phyloP scores from a whole-genome alignment of 1,140 invertebrate genomes.

The Aphidius ervi region DNA sequence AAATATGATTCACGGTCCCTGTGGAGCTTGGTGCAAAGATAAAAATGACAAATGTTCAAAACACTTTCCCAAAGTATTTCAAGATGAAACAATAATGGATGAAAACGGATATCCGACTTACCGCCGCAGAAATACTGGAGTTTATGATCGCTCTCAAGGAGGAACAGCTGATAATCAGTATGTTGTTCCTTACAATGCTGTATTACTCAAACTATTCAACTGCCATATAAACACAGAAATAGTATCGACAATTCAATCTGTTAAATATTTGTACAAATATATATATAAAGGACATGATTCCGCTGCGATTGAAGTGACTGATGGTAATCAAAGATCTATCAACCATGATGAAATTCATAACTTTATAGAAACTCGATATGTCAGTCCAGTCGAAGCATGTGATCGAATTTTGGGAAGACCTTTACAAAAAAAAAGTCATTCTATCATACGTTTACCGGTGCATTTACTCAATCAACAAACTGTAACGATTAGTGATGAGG shows the following conservation, averaged over 20 bases:
- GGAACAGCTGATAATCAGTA: constrained; percentile 15
- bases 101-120: constrained; percentile 22
- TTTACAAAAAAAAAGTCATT: constrained; percentile 1
- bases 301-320: constrained; percentile 1
- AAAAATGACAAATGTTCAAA: constrained; percentile 39
- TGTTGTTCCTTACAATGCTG: constrained; percentile 20
- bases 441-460: too few relatives aligned
- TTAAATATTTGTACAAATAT: constrained; percentile 23
- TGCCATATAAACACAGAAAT: constrained; percentile 21
- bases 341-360: constrained; percentile 20
- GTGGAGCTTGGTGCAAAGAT: constrained; percentile 39
- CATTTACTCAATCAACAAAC: constrained; percentile 1
- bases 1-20: constrained; percentile 44
- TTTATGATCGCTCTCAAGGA: background rate
- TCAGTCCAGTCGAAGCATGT: background rate
- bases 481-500: background rate
- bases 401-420: constrained; percentile 4
- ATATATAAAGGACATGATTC: too few relatives aligned
- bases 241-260: constrained; percentile 15
- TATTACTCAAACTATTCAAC: constrained; percentile 8
- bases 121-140: constrained; percentile 8
- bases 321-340: background rate
- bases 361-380: constrained; percentile 1
- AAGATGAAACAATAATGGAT: constrained; percentile 27
- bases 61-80: constrained; percentile 37